Percentiles rank a stretch among this genome's conserved stretches.
phyloP scores from a whole-genome alignment of 2,113 vertebrate genomes.

The Cynocephalus volans region DNA sequence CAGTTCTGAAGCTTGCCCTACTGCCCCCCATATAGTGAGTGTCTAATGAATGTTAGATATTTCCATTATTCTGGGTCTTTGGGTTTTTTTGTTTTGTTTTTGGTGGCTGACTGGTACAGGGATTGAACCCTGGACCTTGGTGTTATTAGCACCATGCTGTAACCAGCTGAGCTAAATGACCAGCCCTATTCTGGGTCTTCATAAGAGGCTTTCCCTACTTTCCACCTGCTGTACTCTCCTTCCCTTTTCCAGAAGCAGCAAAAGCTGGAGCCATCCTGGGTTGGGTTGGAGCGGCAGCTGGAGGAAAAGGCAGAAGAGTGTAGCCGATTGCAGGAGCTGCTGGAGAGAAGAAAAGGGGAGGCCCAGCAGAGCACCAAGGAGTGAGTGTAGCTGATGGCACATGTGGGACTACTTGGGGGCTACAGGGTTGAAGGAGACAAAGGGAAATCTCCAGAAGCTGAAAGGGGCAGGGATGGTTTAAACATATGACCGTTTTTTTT shows the following conservation, averaged over 20 bases:
- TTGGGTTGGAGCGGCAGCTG: constrained; percentile 90
- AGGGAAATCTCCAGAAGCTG: constrained; percentile 87
- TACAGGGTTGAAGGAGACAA: constrained; percentile 82
- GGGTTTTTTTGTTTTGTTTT: too few species aligned
- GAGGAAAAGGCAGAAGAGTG: constrained; percentile 92
- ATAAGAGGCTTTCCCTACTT: neutral
- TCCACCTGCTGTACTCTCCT: neutral
- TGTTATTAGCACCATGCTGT: too few species aligned
- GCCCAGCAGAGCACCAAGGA: constrained; percentile 91
- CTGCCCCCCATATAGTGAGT: neutral
- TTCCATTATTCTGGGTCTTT: neutral
- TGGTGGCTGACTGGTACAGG: too few species aligned
- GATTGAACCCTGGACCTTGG: too few species aligned
- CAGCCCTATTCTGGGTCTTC: neutral
- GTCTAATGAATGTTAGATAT: neutral
- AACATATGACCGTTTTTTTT: constrained; percentile 80
- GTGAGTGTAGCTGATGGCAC: constrained; percentile 86
- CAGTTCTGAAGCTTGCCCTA: too few species aligned
- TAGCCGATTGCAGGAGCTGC: constrained; percentile 89
- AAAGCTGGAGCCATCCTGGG: constrained; percentile 78
- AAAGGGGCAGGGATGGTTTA: constrained; percentile 88
- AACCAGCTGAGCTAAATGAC: too few species aligned
- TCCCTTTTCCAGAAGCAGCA: constrained; percentile 85
- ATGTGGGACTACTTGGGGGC: rapidly evolving
- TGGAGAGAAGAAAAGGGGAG: constrained; percentile 91